Base-by-base conservation (phyloP, 1,140 invertebrate species). In the Drosophila pseudoananassae region DNA sequence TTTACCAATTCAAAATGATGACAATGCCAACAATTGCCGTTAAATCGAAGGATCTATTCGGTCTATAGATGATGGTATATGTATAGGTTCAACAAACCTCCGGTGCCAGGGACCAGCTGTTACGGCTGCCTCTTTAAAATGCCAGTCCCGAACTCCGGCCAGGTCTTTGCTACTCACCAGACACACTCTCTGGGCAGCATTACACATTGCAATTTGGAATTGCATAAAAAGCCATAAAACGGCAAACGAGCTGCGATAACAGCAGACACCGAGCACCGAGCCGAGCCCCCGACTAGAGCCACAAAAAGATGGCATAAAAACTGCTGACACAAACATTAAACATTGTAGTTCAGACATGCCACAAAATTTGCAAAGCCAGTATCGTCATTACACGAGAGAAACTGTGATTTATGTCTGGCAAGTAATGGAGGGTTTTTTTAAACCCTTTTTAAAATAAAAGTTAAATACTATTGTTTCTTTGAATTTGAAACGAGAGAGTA, bases 31-130 rank as follows among this genome's bases (percentile, higher is more conserved):
- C 63, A 29, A 53, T 65, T 65, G 47, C 20, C 47, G 47, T 25
- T 38, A 10, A 55, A 69, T 69, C 8, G 25, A 68, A 15, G 40
- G 4, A 43, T 15, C 40, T n/a, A 47, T 6, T 40, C 3, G 33
- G 33, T 12, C 2, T 1, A 10, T 36, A 10, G 33, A 3, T 9
- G 31, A 55, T 29, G 25, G 10, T 33, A 17, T 5, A 14, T 45
- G n/a, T 9, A 17, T 1, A 31, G 50, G 79, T 76, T 84, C 80
- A 84, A 84, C 56, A 76, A 70, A 83, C 79, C 52, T 14, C 29
- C 7, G 27, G 8, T 8, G 14, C 15, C 15, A 46, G 29, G 17
- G 33, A 23, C 15, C 33, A 45, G 52, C 20, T 50, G 17, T 29
- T 47, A 25, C 12, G 17, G 15, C 58, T 15, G 17, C n/a, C 63